Evolutionary conservation across 2,797 vertebrate genomes (phyloP).

Genomic region (Valencia hispanica): DNA sequence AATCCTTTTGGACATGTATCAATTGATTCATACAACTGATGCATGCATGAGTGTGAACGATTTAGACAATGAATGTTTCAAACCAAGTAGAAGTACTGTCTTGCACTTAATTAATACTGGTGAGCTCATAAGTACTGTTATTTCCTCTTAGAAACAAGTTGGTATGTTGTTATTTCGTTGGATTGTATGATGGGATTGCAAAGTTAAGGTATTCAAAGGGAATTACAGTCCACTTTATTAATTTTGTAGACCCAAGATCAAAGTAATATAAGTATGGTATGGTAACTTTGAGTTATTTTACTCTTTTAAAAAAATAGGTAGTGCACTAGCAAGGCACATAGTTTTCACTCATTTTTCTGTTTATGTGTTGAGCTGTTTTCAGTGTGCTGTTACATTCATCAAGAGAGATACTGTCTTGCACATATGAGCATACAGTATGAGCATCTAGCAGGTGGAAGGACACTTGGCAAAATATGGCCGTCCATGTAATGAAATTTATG

Average conservation of each 20-base stretch:
- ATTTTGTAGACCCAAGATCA: slow-evolving; percentile 23
- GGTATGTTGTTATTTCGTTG: slow-evolving; percentile 9
- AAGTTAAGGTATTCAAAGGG: slow-evolving; percentile 49
- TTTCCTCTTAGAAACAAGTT: slow-evolving; percentile 16
- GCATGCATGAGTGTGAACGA: too few species aligned
- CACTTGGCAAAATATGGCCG: slow-evolving; percentile 23
- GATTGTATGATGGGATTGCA: slow-evolving; percentile 36
- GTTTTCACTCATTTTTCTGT: not conserved
- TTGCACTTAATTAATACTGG: slow-evolving; percentile 47
- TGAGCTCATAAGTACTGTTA: slow-evolving; percentile 12
- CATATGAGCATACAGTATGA: too few species aligned
- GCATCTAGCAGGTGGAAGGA: slow-evolving; percentile 27
- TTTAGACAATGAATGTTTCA: slow-evolving; percentile 10
- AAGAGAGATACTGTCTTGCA: slow-evolving; percentile 2
- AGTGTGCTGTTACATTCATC: too few species aligned
- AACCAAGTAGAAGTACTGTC: slow-evolving; percentile 28
- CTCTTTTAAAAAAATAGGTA: not conserved
- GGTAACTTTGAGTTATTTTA: not conserved
- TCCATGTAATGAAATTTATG: slow-evolving; percentile 11
- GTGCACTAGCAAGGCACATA: too few species aligned
- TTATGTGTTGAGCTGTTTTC: not conserved
- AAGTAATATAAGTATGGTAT: not conserved
- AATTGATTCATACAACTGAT: too few species aligned
- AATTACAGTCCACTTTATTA: not conserved
- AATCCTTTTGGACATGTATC: too few species aligned